Percentiles rank a stretch among this genome's conserved stretches.
These are phyloP conservation scores for Muscicapa striata DNA, from an alignment of 2,797 vertebrate genomes.

Conservation along the genomic window DNA sequence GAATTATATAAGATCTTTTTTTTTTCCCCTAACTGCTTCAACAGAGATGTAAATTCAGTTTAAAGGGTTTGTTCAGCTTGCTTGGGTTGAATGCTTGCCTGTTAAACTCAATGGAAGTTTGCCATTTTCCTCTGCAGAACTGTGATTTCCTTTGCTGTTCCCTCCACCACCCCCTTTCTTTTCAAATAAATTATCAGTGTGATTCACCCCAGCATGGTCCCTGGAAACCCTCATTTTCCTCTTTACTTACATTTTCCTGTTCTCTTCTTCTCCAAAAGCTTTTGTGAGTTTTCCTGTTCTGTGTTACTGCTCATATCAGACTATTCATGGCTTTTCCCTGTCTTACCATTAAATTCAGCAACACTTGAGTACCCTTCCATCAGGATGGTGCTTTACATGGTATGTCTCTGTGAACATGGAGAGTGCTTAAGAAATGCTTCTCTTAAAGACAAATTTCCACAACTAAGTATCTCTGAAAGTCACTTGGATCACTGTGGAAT, in stretches of 20 bases:
- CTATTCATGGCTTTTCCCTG: neutral
- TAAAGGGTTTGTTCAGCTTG: neutral
- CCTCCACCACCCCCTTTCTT: neutral
- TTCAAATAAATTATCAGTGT: conserved; percentile 19
- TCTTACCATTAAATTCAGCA: neutral
- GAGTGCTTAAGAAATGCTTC: neutral
- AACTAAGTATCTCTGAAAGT: neutral
- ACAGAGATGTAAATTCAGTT: neutral
- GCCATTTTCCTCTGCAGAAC: neutral
- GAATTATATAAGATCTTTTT: neutral
- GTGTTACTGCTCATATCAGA: neutral
- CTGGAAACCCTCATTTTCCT: neutral
- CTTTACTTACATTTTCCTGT: neutral
- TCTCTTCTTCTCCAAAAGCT: neutral
- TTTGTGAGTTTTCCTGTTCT: neutral
- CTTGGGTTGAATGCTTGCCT: neutral
- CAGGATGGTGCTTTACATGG: neutral
- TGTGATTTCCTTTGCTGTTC: neutral
- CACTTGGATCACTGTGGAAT: neutral
- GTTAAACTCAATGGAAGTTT: neutral
- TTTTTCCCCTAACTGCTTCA: neutral
- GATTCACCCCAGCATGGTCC: neutral
- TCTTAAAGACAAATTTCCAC: neutral
- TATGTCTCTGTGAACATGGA: neutral
- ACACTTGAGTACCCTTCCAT: neutral